Base-by-base conservation (phyloP, 2,113 vertebrate species). In the Cyrtonyx montezumae region DNA sequence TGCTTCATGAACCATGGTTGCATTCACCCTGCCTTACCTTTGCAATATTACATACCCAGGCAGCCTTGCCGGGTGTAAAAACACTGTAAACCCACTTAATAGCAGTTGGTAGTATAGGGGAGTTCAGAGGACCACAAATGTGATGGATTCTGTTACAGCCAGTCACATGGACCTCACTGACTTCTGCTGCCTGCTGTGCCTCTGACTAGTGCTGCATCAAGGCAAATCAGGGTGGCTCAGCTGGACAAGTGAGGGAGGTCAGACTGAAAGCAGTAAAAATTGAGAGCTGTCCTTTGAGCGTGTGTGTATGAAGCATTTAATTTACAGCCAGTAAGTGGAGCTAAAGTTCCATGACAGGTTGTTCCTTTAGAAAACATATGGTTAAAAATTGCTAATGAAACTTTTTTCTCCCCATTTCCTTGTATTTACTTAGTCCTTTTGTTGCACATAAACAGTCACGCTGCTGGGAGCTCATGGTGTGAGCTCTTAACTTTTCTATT, bases 311-410 rank as follows among this genome's bases (percentile, higher is more conserved):
- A 76, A 20, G 49, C 94, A 59, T 95, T 96, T 80, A 93, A 96
- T 96, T 97, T 96, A 91, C 65, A 96, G 77, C 97, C 98, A 97
- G 97, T 95, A 97, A 97, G 97, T 97, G 98, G 98, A 97, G 97
- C 98, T 97, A 97, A 97, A 96, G 97, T 85, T 97, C 97, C 93
- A 58, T 2, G 66, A 93, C 49, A 97, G 9, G 11, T 69, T 45
- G 63, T 79, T 76, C 45, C 62, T 84, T 71, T 71, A 46, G 78
- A 34, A 76, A 87, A 45, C 30, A 63, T 45, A 88, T 32, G 67
- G 37, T 48, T 95, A 93, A 94, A 84, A 96, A 87, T 69, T 90
- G 73, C 84, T 83, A 78, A 77, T 90, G 76, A 58, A 91, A 96
- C 8, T 17, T 62, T 79, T 94, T 87, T 46, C 34, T 85, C 30